These are phyloP conservation scores for Penaeus japonicus DNA, from an alignment of 1,140 invertebrate species.

Conservation along the genomic window DNA sequence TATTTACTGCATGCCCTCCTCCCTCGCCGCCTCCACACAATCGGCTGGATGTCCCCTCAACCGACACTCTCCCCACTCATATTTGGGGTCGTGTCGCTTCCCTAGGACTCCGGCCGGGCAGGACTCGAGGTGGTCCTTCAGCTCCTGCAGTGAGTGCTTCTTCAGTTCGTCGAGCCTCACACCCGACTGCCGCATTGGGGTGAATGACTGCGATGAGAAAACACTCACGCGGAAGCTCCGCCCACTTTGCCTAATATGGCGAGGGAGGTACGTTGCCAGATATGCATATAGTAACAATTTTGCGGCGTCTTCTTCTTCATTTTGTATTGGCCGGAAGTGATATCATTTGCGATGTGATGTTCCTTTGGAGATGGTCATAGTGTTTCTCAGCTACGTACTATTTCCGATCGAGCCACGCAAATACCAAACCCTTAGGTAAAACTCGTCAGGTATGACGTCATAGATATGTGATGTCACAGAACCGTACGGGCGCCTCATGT, in stretches of 20 bases:
- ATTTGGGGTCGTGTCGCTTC: not conserved
- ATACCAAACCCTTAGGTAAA: not conserved
- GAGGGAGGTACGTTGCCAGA: not conserved
- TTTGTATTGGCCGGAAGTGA: no score
- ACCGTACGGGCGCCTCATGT: constrained; percentile 48
- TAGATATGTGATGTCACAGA: constrained; percentile 46
- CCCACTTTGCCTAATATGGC: constrained; percentile 39
- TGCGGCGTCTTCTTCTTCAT: no score
- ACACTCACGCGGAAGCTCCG: constrained; percentile 42
- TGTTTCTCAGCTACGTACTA: no score
- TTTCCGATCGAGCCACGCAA: no score
- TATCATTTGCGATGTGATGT: no score
- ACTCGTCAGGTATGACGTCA: constrained; percentile 50
- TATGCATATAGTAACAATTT: not conserved
- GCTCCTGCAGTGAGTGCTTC: not conserved
- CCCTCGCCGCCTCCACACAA: constrained; percentile 11
- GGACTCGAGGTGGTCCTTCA: not conserved
- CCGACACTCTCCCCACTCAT: not conserved
- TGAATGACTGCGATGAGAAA: constrained; percentile 55
- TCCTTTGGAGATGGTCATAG: no score
- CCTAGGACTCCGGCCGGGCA: not conserved
- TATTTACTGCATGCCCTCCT: constrained; percentile 36
- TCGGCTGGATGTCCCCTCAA: not conserved
- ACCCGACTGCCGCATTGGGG: constrained; percentile 50
- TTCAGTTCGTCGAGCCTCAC: constrained; percentile 45